phyloP scores from a whole-genome alignment of 2,797 vertebrate genomes.

The Diceros bicornis region DNA sequence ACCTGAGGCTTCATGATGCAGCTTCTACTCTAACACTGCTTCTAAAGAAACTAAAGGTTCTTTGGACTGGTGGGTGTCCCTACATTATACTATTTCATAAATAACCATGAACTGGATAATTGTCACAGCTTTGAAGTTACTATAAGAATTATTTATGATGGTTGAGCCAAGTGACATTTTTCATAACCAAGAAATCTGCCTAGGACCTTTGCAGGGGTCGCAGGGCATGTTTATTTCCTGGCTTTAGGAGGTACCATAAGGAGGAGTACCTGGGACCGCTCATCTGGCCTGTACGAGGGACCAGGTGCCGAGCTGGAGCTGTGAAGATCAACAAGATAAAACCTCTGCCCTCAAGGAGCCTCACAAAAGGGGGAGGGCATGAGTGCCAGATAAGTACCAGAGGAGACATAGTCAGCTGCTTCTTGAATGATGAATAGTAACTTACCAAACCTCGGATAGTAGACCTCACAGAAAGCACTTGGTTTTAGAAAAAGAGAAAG shows the following conservation, averaged over 20 bases:
- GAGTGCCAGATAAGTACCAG: not conserved
- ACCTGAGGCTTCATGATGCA: not conserved
- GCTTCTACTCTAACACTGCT: not conserved
- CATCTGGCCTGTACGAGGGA: not conserved
- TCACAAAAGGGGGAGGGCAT: not conserved
- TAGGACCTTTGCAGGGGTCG: not conserved
- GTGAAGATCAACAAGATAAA: not conserved
- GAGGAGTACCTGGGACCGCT: not conserved
- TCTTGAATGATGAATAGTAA: not conserved
- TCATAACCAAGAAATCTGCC: not conserved
- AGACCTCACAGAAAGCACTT: not conserved
- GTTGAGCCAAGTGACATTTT: not conserved
- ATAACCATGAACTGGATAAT: not conserved
- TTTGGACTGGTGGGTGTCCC: not conserved
- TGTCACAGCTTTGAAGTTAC: constrained; percentile 5
- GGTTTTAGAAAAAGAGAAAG: not conserved
- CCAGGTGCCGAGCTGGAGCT: not conserved
- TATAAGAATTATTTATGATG: not conserved
- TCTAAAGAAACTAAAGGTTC: not conserved
- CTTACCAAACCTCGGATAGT: not conserved
- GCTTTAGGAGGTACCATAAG: not conserved
- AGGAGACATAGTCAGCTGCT: not conserved
- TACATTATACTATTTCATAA: not conserved
- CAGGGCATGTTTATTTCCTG: not conserved
- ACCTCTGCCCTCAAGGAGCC: not conserved